These are phyloP conservation scores for Papilio protenor DNA, from an alignment of 2,888 invertebrate species.

Conservation along the genomic window DNA sequence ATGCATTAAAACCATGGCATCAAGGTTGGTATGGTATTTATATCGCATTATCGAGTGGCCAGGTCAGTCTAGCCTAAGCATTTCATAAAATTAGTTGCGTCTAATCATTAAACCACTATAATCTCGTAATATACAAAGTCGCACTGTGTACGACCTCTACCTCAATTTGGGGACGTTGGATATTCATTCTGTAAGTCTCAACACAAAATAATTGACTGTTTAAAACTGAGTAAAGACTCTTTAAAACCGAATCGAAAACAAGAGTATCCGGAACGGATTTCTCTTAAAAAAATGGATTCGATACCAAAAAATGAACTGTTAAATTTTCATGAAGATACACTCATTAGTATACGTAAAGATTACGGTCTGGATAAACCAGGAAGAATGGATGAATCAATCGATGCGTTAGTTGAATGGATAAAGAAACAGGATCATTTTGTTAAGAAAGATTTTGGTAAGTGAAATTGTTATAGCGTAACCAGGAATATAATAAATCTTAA, in stretches of 20 bases:
- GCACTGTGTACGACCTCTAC: no score
- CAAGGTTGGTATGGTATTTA: background rate
- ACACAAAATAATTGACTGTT: no score
- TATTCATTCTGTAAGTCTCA: no score
- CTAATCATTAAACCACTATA: background rate
- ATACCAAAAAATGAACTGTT: constrained; percentile 46
- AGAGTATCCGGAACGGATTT: background rate
- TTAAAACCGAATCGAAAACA: no score
- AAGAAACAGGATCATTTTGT: constrained; percentile 60
- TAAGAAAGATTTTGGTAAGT: constrained; percentile 60
- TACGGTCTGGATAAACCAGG: constrained; percentile 53
- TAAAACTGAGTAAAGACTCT: no score
- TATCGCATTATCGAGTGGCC: background rate
- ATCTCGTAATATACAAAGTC: no score
- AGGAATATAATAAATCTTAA: background rate
- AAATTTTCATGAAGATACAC: constrained; percentile 51
- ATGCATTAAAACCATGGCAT: background rate
- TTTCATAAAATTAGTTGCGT: background rate
- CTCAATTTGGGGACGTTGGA: no score
- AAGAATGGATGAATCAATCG: constrained; percentile 54
- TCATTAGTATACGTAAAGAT: constrained; percentile 52
- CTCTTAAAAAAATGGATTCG: constrained; percentile 51
- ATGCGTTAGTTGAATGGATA: constrained; percentile 59
- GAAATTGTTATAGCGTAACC: background rate
- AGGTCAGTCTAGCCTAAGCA: background rate